Conservation (phyloP, 1,140 invertebrate genomes). For the Galendromus occidentalis region DNA sequence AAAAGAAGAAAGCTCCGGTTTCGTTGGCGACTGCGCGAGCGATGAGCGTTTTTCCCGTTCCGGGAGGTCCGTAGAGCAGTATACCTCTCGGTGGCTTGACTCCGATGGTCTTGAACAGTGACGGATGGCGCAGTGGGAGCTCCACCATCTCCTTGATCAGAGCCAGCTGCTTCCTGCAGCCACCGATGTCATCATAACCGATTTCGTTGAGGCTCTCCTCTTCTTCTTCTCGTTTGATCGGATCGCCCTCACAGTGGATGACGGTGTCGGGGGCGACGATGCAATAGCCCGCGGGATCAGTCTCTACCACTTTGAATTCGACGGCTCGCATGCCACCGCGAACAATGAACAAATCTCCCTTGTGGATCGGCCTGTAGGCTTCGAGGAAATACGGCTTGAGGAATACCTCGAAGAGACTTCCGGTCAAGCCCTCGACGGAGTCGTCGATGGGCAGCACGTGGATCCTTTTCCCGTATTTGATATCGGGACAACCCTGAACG, state of each 20-base stretch:
- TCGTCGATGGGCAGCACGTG: slow-evolving; percentile 98
- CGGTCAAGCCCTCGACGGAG: slow-evolving; percentile 90
- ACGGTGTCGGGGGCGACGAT: slow-evolving; percentile 98
- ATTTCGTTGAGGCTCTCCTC: slow-evolving; percentile 94
- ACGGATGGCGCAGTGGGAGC: slow-evolving; percentile 86
- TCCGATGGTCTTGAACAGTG: slow-evolving; percentile 71
- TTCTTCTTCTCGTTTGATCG: slow-evolving; percentile 96
- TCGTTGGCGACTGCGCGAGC: slow-evolving; percentile 98
- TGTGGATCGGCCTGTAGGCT: slow-evolving; percentile 92
- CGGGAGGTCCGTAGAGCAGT: slow-evolving; percentile 89
- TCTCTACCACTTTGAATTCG: slow-evolving; percentile 98
- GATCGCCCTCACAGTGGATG: slow-evolving; percentile 97
- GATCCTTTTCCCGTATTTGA: slow-evolving; percentile 94
- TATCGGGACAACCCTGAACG: slow-evolving; percentile 67
- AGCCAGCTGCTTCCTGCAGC: slow-evolving; percentile 90
- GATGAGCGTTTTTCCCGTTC: slow-evolving; percentile 87
- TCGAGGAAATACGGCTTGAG: slow-evolving; percentile 98
- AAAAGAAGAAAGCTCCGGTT: slow-evolving; percentile 97
- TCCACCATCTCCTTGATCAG: slow-evolving; percentile 99
- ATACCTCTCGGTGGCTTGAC: slow-evolving; percentile 80
- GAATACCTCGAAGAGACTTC: slow-evolving; percentile 94
- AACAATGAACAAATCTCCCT: slow-evolving; percentile 92
- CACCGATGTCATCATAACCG: slow-evolving; percentile 98
- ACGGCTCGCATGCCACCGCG: slow-evolving; percentile 95
- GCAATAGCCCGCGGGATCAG: slow-evolving; percentile 89